Evolutionary conservation across 2,113 vertebrate genomes (phyloP).

Genomic region (Rhipidura dahli): DNA sequence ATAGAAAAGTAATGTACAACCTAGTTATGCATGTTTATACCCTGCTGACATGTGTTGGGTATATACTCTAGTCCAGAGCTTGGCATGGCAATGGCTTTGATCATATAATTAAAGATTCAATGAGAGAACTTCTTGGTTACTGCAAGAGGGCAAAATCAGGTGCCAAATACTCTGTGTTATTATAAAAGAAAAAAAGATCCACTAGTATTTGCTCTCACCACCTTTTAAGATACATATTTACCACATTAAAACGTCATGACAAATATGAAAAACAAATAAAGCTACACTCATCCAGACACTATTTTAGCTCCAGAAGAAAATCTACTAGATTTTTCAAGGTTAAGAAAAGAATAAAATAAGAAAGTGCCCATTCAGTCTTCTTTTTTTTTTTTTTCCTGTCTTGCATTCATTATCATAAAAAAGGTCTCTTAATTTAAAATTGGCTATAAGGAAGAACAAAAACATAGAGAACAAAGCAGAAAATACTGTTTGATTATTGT

Average conservation of each 20-base stretch:
- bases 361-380: not conserved
- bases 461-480: not conserved
- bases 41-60: not conserved
- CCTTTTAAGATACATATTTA: not conserved
- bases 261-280: not conserved
- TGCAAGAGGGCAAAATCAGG: not conserved
- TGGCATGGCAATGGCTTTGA: not conserved
- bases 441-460: conserved; percentile 11
- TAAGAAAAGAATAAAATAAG: not conserved
- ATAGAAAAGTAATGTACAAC: not conserved
- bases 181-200: not conserved
- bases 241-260: not conserved
- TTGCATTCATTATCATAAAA: not conserved
- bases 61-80: not conserved
- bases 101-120: not conserved
- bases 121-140: not conserved
- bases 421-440: not conserved
- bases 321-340: not conserved
- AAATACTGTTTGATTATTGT: conserved; percentile 17
- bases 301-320: not conserved
- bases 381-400: not conserved
- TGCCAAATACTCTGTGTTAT: not conserved
- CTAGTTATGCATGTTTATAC: conserved; percentile 7
- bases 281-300: not conserved
- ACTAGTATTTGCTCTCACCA: not conserved